Evolutionary conservation across 2,113 vertebrate species (phyloP).

Genomic region (cat (Felis catus)): F.catus_Fca126_mat1.0 CM031420.1:140749501-140750000

Average conservation of each 20-base stretch:
- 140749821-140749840: not conserved
- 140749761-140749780: not conserved
- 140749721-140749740: not conserved
- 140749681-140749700: constrained; percentile 49
- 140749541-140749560: constrained; percentile 17
- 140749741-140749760: constrained; percentile 31
- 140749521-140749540: constrained; percentile 24
- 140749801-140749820: not conserved
- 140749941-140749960: not conserved
- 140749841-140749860: not conserved
- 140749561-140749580: constrained; percentile 60
- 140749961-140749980: not conserved
- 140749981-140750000: not conserved
- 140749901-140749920: not conserved
- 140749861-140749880: not conserved
- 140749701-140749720: constrained; percentile 47
- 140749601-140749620: constrained; percentile 49
- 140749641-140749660: constrained; percentile 55
- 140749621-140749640: constrained; percentile 69
- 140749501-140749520: constrained; percentile 55
- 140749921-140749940: not conserved
- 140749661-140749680: constrained; percentile 52
- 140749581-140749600: constrained; percentile 51
- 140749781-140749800: constrained; percentile 4
- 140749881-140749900: not conserved